Evolutionary conservation across 1,140 invertebrate genomes (phyloP).

Genomic region (Drosophila novamexicana): DNA sequence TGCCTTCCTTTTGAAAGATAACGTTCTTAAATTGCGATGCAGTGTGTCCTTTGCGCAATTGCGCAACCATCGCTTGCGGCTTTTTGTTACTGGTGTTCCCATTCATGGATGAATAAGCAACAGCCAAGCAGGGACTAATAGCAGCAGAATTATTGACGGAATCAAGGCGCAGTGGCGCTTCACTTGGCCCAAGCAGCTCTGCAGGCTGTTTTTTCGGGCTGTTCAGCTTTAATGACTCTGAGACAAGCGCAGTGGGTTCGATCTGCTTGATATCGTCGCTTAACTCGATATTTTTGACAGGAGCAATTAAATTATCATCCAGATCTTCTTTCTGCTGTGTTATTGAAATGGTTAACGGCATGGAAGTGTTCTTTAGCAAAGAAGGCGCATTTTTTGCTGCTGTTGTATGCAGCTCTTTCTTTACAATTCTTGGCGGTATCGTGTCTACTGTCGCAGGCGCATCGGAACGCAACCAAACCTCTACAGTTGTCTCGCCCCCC

Average conservation of each 20-base stretch:
- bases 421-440: neutral
- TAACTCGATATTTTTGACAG: slow-evolving; percentile 68
- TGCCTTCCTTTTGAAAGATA: slow-evolving; percentile 75
- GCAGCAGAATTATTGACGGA: slow-evolving; percentile 1
- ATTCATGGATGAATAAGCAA: neutral
- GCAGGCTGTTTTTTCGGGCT: slow-evolving; percentile 47
- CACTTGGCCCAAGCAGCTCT: neutral
- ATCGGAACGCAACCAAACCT: slow-evolving; percentile 88
- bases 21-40: slow-evolving; percentile 57
- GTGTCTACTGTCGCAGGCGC: neutral
- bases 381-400: neutral
- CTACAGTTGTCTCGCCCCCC: slow-evolving; percentile 91
- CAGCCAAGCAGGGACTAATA: neutral
- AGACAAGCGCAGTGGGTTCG: slow-evolving; percentile 69
- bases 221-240: slow-evolving; percentile 62
- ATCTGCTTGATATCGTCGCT: slow-evolving; percentile 70
- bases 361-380: slow-evolving; percentile 8
- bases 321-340: slow-evolving; percentile 76
- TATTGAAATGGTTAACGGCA: slow-evolving; percentile 64
- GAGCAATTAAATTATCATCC: slow-evolving; percentile 76
- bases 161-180: slow-evolving; percentile 18
- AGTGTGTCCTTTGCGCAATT: slow-evolving; percentile 46
- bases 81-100: slow-evolving; percentile 4
- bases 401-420: neutral
- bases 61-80: slow-evolving; percentile 4